Percentiles rank a stretch among this genome's conserved stretches.
These are phyloP conservation scores for Herpetotheres cachinnans DNA, from an alignment of 2,113 vertebrate genomes.

Conservation along the genomic window DNA sequence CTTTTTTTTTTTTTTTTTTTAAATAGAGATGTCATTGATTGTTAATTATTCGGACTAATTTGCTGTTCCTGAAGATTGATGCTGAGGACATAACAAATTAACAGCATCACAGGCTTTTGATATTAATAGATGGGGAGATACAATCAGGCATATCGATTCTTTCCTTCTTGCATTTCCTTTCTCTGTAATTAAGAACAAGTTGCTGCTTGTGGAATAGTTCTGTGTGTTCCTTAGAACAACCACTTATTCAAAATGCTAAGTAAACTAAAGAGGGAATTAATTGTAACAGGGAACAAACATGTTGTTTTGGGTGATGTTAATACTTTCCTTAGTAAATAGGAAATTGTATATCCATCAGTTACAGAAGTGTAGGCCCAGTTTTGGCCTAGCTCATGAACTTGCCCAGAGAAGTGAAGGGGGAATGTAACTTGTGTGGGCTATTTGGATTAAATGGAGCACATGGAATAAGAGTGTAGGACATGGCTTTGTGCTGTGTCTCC, in stretches of 20 bases:
- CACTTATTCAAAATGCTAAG: neutral
- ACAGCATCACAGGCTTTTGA: neutral
- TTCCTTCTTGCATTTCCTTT: neutral
- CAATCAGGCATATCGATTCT: neutral
- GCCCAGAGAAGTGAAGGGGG: neutral
- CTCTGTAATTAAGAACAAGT: neutral
- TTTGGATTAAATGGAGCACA: accelerated
- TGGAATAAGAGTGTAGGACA: neutral
- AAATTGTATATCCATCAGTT: neutral
- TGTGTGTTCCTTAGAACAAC: neutral
- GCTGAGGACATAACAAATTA: neutral
- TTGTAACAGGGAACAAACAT: neutral
- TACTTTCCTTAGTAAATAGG: neutral
- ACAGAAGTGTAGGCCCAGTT: neutral
- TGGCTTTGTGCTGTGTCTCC: accelerated
- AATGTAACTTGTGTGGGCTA: neutral
- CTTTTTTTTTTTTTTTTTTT: neutral
- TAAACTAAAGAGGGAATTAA: neutral
- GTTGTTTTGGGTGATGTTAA: neutral
- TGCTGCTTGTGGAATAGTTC: neutral
- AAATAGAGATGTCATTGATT: neutral
- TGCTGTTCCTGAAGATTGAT: neutral
- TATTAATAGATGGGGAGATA: neutral
- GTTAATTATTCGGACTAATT: neutral
- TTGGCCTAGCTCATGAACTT: neutral